phyloP scores from a whole-genome alignment of 2,797 vertebrate genomes.

The Alosa sapidissima region DNA sequence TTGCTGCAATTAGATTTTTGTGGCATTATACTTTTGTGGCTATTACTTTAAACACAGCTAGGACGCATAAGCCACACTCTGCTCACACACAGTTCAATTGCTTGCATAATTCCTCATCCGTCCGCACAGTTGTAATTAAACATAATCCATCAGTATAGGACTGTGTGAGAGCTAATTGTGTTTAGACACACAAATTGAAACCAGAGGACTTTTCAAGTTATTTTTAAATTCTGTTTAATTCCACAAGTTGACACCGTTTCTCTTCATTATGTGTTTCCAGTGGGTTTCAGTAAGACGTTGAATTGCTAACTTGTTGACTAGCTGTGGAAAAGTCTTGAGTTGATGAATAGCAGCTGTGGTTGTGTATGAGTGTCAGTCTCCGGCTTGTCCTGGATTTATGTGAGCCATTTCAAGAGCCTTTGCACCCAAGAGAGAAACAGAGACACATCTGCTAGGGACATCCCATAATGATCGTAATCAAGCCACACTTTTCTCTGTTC shows the following conservation, averaged over 20 bases:
- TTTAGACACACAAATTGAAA: background rate
- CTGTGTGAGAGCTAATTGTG: background rate
- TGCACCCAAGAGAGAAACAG: background rate
- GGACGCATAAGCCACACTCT: no score
- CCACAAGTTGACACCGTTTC: background rate
- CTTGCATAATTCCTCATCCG: background rate
- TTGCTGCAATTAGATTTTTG: background rate
- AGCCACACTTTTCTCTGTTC: background rate
- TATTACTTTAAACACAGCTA: background rate
- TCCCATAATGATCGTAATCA: slow-evolving; percentile 5
- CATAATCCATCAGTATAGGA: background rate
- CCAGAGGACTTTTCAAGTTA: background rate
- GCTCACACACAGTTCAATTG: background rate
- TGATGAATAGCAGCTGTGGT: slow-evolving; percentile 47
- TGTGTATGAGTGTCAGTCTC: slow-evolving; percentile 49
- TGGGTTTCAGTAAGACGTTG: background rate
- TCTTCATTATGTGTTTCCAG: background rate
- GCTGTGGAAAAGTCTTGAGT: background rate
- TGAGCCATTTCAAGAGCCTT: slow-evolving; percentile 13
- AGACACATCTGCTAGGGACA: background rate
- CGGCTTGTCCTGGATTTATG: slow-evolving; percentile 47
- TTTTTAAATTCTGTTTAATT: background rate
- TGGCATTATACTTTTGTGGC: background rate
- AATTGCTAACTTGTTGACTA: background rate
- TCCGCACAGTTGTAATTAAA: background rate